Evolutionary conservation across 1,140 invertebrate species (phyloP).

Genomic region (Bombus turneri): DNA sequence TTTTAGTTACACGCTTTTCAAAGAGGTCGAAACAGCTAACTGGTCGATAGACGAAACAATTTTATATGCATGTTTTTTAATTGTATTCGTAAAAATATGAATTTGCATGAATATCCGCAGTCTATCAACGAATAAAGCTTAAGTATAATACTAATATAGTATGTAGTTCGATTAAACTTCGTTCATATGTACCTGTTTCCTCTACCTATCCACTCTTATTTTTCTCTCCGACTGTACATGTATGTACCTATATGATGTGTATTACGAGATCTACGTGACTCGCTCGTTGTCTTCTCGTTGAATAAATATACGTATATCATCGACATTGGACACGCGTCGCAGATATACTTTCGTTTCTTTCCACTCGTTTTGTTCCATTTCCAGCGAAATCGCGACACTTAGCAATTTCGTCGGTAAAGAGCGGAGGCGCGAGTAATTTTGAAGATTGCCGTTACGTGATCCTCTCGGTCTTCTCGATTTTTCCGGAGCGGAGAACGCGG

Average conservation of each 20-base stretch:
- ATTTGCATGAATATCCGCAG: too few species aligned
- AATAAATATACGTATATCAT: background rate
- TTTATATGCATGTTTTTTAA: too few species aligned
- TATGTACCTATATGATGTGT: too few species aligned
- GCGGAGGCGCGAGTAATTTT: constrained; percentile 43
- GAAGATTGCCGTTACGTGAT: constrained; percentile 46
- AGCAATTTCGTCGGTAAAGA: constrained; percentile 10
- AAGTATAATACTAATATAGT: too few species aligned
- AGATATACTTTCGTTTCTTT: background rate
- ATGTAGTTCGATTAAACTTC: too few species aligned
- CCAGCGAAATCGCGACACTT: constrained; percentile 13
- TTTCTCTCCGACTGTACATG: background rate
- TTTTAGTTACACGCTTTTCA: too few species aligned
- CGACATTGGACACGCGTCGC: background rate
- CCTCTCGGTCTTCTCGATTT: constrained; percentile 12
- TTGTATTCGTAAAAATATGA: too few species aligned
- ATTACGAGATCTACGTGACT: background rate
- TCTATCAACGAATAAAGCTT: too few species aligned
- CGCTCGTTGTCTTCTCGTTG: background rate
- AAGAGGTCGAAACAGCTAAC: too few species aligned
- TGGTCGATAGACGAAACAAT: too few species aligned
- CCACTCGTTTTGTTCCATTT: constrained; percentile 27
- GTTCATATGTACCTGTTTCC: too few species aligned
- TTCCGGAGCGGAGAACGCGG: constrained; percentile 35
- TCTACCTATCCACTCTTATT: background rate